Conservation (phyloP, 2,888 invertebrate species). For the Doris montereyensis region DNA sequence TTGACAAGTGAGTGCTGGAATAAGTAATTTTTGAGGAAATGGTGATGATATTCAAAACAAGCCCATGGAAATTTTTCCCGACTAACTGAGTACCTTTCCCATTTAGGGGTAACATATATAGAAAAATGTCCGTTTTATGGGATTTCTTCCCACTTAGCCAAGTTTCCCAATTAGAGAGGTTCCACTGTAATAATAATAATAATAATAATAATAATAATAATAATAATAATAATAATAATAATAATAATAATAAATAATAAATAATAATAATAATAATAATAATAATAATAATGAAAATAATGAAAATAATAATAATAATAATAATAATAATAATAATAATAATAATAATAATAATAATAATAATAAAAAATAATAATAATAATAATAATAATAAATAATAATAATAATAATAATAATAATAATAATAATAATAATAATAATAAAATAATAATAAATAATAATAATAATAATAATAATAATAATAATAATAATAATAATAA, state of each 20-base stretch:
- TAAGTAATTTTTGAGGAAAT: too few relatives aligned
- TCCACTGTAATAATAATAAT: too few relatives aligned
- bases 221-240: too few relatives aligned
- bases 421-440: neutral
- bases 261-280: neutral
- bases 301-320: neutral
- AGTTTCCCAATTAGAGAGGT: too few relatives aligned
- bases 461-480: slow-evolving; percentile 28
- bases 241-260: neutral
- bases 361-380: neutral
- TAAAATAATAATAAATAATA: neutral
- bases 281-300: neutral
- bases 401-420: slow-evolving; percentile 1
- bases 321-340: neutral
- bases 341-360: neutral
- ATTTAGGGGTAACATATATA: too few relatives aligned
- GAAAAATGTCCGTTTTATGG: too few relatives aligned
- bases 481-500: slow-evolving; percentile 26
- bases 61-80: too few relatives aligned
- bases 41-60: too few relatives aligned
- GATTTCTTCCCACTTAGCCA: too few relatives aligned
- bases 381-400: neutral
- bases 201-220: too few relatives aligned
- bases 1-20: too few relatives aligned
- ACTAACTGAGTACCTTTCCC: too few relatives aligned